A percentile compares a stretch with the other conserved stretches of the same genome.
Evolutionary conservation across 2,888 invertebrate species (phyloP).

Genomic region (Mystacides longicornis): DNA sequence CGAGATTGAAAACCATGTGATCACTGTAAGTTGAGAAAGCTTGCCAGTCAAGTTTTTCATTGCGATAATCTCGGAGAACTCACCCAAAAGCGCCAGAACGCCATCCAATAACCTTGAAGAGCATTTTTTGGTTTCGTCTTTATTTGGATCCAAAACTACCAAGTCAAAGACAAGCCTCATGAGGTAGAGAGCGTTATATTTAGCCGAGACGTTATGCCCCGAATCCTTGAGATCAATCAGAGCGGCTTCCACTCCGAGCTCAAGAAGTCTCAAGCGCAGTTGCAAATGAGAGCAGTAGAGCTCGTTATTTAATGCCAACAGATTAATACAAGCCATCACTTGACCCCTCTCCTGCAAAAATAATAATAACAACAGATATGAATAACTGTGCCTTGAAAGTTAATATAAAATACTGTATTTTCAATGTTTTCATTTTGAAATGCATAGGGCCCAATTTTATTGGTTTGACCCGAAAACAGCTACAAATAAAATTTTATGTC

Average conservation of each 20-base stretch:
- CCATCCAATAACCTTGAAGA: conserved; percentile 49
- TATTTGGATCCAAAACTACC: conserved; percentile 46
- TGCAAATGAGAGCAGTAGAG: conserved; percentile 48
- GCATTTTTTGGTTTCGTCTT: conserved; percentile 44
- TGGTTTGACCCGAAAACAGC: too few species aligned
- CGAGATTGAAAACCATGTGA: too few species aligned
- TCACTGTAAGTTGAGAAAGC: too few species aligned
- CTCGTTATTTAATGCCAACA: conserved; percentile 48
- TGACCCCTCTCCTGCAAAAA: conserved; percentile 46
- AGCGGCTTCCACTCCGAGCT: conserved; percentile 53
- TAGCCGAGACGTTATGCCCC: conserved; percentile 34
- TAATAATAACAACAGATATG: too few species aligned
- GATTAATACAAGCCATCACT: conserved; percentile 52
- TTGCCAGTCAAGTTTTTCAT: too few species aligned
- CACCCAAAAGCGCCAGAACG: conserved; percentile 40
- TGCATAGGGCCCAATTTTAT: too few species aligned
- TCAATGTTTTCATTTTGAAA: too few species aligned
- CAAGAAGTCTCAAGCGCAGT: conserved; percentile 46
- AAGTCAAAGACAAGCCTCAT: conserved; percentile 52
- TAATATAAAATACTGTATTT: too few species aligned
- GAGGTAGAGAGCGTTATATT: conserved; percentile 47
- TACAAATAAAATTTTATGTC: too few species aligned
- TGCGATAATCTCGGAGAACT: too few species aligned
- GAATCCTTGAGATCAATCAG: conserved; percentile 49
- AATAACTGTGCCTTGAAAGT: too few species aligned